Base-by-base conservation (phyloP, 2,888 invertebrate species). In the Amaurobius ferox region DNA sequence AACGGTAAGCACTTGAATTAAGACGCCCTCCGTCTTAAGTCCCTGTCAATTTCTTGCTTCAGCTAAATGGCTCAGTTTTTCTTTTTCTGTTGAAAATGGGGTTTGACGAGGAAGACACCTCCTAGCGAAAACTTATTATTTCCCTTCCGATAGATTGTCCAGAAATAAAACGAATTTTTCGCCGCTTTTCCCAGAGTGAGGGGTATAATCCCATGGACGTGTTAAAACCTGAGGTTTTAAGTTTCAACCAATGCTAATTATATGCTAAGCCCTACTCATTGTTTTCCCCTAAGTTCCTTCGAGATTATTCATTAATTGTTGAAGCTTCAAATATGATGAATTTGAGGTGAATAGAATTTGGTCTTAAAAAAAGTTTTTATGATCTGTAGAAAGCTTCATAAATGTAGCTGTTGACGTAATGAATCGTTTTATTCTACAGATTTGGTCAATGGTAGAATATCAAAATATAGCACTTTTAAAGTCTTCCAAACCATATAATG, bases 1-100 rank as follows among this genome's bases (percentile, higher is more conserved):
- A 71, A 83, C 83, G 83, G 76, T 77, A 77, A 83, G 83, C 83
- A 83, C 83, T 83, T 83, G 83, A 83, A 83, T 83, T 77, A 83
- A 83, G 83, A 83, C 71, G 78, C 81, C 74, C 73, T 70, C 32
- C 81, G 77, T 72, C 83, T 71, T 83, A 83, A 83, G 83, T 77
- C 83, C 77, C 83, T 83, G 83, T 83, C 83, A 83, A 72, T 77
- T 83, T 83, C 83, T 83, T 83, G 83, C 83, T 83, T 71, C 72
- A 72, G 83, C 83, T 83, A 83, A 48, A 83, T 83, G 77, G 83
- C 77, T 70, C 28, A 28, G 66, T 30, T 77, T 83, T 72, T 77
- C 72, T 83, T 83, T 83, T 83, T 66, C 61, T 44, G 48, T 26
- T 55, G 35, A 40, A 62, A 48, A 29, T 44, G 61, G 26, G 48